Percentiles rank a stretch among this genome's conserved stretches.
These are phyloP conservation scores for Phenganax subtilis DNA, from an alignment of 92 coral and sea anemone species.

Conservation along the genomic window DNA sequence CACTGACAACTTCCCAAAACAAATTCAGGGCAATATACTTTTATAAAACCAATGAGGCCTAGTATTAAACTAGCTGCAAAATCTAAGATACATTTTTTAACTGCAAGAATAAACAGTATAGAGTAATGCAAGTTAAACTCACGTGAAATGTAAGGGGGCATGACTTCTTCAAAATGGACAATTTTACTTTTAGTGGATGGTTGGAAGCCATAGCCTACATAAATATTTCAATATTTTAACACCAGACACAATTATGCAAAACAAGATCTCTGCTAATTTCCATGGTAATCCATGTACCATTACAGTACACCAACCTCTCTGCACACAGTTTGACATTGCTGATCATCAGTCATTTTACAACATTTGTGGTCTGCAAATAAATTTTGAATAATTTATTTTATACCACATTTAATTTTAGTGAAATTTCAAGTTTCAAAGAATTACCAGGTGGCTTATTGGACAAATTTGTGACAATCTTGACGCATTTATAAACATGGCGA, in stretches of 20 bases:
- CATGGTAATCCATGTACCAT: constrained; percentile 16
- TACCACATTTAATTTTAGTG: no score
- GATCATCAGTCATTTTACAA: constrained; percentile 42
- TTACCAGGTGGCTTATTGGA: not conserved
- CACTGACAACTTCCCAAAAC: no score
- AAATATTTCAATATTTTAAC: not conserved
- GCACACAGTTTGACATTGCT: constrained; percentile 57
- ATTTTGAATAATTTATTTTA: no score
- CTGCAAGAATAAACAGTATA: no score
- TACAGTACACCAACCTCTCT: constrained; percentile 31
- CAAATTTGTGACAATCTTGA: constrained; percentile 25
- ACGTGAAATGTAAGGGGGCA: not conserved
- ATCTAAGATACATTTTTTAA: not conserved
- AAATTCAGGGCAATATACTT: no score
- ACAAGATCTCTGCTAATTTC: not conserved
- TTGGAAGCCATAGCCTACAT: constrained; percentile 22
- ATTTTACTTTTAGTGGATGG: not conserved
- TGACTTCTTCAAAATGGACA: not conserved
- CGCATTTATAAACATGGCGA: constrained; percentile 61
- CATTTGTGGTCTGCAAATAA: constrained; percentile 49
- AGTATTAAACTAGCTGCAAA: not conserved
- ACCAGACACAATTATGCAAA: no score
- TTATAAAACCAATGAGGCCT: no score
- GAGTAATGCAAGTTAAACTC: not conserved
- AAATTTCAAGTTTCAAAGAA: not conserved